These are phyloP conservation scores for Carettochelys insculpta DNA, from an alignment of 2,113 vertebrate species.

Conservation along the genomic window DNA sequence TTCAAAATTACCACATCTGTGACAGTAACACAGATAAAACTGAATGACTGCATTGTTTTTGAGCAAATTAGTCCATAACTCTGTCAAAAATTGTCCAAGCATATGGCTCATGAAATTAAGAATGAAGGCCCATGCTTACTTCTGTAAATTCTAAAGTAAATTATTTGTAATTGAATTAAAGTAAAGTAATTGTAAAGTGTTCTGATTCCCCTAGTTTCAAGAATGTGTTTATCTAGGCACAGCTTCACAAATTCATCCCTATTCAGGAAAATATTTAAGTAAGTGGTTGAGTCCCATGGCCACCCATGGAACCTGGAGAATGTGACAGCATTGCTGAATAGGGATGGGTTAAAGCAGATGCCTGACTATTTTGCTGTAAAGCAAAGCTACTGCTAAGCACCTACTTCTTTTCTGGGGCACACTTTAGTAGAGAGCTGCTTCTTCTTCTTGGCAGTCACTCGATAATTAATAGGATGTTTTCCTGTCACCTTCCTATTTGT, in stretches of 20 bases:
- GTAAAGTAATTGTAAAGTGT: background rate
- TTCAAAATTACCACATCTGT: background rate
- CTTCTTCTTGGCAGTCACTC: no score
- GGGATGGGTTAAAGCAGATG: background rate
- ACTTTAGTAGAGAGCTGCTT: no score
- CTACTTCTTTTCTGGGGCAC: no score
- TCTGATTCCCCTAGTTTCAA: background rate
- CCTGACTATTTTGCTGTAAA: background rate
- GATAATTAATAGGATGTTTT: no score
- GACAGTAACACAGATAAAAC: background rate
- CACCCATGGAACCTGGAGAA: background rate
- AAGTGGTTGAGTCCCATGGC: background rate
- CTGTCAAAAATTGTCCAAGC: background rate
- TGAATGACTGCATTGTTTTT: background rate
- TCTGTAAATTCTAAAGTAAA: background rate
- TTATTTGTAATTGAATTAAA: background rate
- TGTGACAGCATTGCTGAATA: background rate
- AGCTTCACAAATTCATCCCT: background rate
- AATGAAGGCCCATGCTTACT: background rate
- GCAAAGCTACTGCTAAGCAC: background rate
- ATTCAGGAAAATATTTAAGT: background rate
- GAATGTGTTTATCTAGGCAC: background rate
- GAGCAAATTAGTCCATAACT: rapidly evolving
- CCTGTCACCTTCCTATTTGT: no score
- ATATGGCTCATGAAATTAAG: background rate